A percentile compares a stretch with the other conserved stretches of the same genome.
Conservation (phyloP, 2,797 vertebrate species). For the Phrynocephalus vlangalii region DNA sequence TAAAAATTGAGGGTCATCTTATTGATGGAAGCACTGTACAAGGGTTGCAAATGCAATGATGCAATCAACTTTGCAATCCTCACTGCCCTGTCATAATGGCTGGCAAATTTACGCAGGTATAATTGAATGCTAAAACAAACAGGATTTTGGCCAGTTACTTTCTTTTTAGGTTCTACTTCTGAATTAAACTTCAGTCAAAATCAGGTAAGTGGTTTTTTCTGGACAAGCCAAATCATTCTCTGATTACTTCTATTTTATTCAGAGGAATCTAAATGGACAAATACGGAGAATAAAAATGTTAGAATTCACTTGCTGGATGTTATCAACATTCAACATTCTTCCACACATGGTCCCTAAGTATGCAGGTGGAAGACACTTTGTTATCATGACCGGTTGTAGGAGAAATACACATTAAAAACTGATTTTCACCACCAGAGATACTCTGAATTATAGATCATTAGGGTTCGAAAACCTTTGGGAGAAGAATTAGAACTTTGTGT, state of each 20-base stretch:
- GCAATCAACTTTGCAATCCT: no score
- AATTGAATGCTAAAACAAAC: no score
- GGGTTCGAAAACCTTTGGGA: not conserved
- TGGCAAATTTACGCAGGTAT: no score
- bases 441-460: conserved; percentile 1
- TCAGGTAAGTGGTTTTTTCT: not conserved
- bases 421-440: conserved; percentile 16
- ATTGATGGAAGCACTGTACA: no score
- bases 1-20: no score
- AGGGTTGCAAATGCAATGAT: no score
- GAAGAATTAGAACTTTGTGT: no score
- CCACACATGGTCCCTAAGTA: not conserved
- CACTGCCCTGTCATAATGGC: no score
- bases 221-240: not conserved
- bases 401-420: no score
- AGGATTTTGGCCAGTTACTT: no score
- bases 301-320: not conserved
- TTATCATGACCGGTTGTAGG: not conserved
- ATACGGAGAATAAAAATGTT: not conserved
- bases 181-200: not conserved
- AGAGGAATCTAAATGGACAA: not conserved
- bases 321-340: no score
- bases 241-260: not conserved
- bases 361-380: not conserved
- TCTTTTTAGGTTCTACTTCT: not conserved